Conservation (phyloP, 2,113 vertebrate species). For the Sakesphorus luctuosus region DNA sequence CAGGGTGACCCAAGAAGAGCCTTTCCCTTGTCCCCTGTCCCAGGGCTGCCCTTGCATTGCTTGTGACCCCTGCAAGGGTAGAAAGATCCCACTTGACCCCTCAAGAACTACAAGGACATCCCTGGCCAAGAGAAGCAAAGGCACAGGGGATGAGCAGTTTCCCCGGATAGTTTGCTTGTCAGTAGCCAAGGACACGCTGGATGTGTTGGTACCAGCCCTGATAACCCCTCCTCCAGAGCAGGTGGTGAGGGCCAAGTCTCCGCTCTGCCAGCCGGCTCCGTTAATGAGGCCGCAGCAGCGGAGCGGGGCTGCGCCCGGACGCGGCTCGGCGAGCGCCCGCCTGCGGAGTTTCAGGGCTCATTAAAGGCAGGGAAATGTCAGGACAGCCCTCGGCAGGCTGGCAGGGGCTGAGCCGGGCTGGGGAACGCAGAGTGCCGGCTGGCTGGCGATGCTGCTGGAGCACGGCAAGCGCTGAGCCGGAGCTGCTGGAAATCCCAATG, state of each 20-base stretch:
- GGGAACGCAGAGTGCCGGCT: not conserved
- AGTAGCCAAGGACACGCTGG: not conserved
- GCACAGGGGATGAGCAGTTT: fast-evolving
- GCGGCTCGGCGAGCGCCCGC: not conserved
- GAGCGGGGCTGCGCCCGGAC: not conserved
- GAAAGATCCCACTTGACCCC: not conserved
- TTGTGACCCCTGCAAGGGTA: fast-evolving
- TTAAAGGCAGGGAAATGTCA: not conserved
- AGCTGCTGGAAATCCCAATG: not conserved
- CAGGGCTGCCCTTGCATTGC: not conserved
- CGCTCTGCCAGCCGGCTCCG: not conserved
- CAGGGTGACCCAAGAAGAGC: not conserved
- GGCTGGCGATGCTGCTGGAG: not conserved
- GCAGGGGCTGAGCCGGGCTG: not conserved
- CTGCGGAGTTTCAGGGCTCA: not conserved
- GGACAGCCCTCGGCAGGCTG: not conserved
- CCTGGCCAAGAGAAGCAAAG: not conserved
- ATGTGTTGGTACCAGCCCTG: not conserved
- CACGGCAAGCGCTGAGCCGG: fast-evolving
- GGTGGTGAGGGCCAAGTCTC: not conserved
- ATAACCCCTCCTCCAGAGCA: not conserved
- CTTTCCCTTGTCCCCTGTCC: not conserved
- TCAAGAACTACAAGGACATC: not conserved
- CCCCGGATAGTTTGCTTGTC: not conserved
- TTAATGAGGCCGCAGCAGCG: not conserved